Evolutionary conservation across 2,888 invertebrate genomes (phyloP), one percentile per base, ranked within the genome.

Genomic region (Drosophila kuntzei): DNA sequence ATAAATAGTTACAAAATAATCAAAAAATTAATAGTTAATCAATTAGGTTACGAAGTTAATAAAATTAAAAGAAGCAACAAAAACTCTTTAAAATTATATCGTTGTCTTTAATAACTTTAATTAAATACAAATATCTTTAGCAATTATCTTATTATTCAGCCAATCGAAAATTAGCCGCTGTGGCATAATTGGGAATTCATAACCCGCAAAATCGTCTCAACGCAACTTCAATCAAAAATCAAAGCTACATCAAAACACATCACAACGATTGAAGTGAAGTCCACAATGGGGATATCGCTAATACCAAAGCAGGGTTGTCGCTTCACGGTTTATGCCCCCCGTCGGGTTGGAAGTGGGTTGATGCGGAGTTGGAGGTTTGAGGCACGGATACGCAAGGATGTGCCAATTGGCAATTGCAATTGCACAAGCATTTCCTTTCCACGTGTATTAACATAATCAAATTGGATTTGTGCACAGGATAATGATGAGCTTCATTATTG

Each of bases 401-500:
- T 73, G 79, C 81, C 77, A 78, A 87, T 81, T 76, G 76, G 73
- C 87, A 83, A 76, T 87, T 76, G 71, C 89, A 88, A 87, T 84
- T 83, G 87, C 87, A 81, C 83, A 88, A 87, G 84, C 86, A 89
- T 86, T 84, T 85, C 87, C 87, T 87, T 87, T 89, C 81, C 89
- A 81, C 87, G 89, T 83, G 80, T 89, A 87, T 87, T 87, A 87
- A 87, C 87, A 87, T 87, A 87, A 87, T 89, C 87, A 87, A 87
- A 87, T 87, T 87, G 87, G 87, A 87, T 87, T 87, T 87, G 87
- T 86, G 87, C 87, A 89, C 89, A 83, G 89, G 86, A 89, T 87
- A 87, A 87, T 87, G 87, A 87, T 88, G 89, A 89, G 87, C 89
- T 86, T 87, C 86, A 87, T 85, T 89, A 88, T 85, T 89, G 87